Evolutionary conservation across 2,888 invertebrate species (phyloP).

Genomic region (Dusona sp.): DNA sequence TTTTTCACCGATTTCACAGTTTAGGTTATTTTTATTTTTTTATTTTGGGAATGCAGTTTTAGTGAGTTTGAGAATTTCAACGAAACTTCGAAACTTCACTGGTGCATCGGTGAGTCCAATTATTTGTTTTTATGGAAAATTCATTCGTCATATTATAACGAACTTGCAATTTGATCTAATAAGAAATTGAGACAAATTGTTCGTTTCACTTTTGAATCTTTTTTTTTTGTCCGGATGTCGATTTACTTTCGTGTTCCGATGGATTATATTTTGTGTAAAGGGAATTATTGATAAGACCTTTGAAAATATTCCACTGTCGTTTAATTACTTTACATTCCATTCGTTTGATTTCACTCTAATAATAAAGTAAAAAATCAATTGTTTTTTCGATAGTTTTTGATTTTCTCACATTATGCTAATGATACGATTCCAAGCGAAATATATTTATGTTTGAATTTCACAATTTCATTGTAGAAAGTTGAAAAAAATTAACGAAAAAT

Average conservation of each 20-base stretch:
- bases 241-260: neutral
- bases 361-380: neutral
- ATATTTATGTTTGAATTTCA: neutral
- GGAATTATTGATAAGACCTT: neutral
- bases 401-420: neutral
- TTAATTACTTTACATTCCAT: neutral
- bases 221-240: neutral
- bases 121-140: neutral
- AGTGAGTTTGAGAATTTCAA: constrained; percentile 44
- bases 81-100: neutral
- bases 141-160: no score
- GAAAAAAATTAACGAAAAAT: neutral
- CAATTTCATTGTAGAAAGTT: neutral
- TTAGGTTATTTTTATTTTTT: constrained; percentile 33
- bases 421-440: neutral
- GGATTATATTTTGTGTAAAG: neutral
- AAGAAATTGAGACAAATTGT: neutral
- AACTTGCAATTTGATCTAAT: neutral
- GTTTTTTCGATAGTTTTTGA: neutral
- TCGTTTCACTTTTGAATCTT: neutral
- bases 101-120: constrained; percentile 54
- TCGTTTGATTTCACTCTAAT: neutral
- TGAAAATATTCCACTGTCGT: neutral
- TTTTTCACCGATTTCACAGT: neutral
- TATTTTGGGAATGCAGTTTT: constrained; percentile 61